Evolutionary conservation across 2,113 vertebrate genomes (phyloP), one percentile per base, ranked within the genome.

Genomic region (Halichoeres trimaculatus): DNA sequence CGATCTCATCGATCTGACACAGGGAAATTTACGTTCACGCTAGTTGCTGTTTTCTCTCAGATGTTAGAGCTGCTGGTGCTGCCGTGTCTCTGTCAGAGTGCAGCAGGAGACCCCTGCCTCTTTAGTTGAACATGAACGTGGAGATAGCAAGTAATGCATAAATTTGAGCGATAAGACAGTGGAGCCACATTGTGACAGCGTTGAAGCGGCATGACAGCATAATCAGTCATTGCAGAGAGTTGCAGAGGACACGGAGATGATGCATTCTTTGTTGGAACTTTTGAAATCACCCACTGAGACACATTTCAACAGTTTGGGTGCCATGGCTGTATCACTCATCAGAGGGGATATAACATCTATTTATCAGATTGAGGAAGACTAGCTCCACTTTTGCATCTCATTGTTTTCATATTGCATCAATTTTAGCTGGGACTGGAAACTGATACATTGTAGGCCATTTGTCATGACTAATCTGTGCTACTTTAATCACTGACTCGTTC

Each of bases 141-240:
- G 43, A 69, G 78, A 81, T 77, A 72, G 56, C 35, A 38, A 71
- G 66, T 23, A 68, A 67, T 23, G 73, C 77, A 88, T 79, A 81
- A 17, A 76, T 87, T 85, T 69, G 56, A 75, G 59, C 52, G 74
- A 86, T 78, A 87, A 86, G 40, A 17, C 60, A 83, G 78, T 26
- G n/a, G 65, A 70, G 71, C 23, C 71, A 51, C 41, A 23, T 73
- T 54, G 68, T 61, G 60, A 70, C 72, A 72, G 51, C 63, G 34
- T 43, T 60, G n/a, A 35, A 54, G 59, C 12, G 34, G 59, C 16
- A 36, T 73, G 80, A 75, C 53, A 67, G 64, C 40, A 22, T 4
- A 73, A 88, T 87, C 73, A 81, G 77, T 91, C 79, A 76, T 20
- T 20, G 26, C 41, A 10, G 62, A 61, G 54, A 9, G 70, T 35